Evolutionary conservation across 1,140 invertebrate species (phyloP), one percentile per base, ranked within the genome.

Genomic region (Drosophila burlai): DNA sequence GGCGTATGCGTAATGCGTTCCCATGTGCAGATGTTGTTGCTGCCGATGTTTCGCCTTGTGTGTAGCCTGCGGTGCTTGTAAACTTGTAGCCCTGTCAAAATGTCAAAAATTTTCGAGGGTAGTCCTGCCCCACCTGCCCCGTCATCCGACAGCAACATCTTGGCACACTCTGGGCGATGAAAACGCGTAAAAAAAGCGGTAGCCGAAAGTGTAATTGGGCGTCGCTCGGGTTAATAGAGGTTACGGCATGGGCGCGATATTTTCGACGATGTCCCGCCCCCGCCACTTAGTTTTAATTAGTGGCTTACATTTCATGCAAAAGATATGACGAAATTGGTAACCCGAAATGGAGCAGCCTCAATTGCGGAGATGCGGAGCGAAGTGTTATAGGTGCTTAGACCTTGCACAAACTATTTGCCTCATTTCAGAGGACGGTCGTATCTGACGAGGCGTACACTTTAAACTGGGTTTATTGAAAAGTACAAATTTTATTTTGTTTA

Each of bases 221-320:
- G 84, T 84, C 74, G 78, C 73, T 75, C 67, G 73, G 84, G 84
- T 87, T 87, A 87, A 87, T 89, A 74, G 85, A 81, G 84, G 84
- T 87, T 89, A 72, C 73, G 67, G 68, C 74, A 31, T 43, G 38
- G 38, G 69, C 67, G 68, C 68, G 69, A 73, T 73, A 72, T 61
- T 73, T 73, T 73, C 67, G 38, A 79, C 81, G 76, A 78, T 83
- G 82, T 83, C 66, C 63, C 66, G 76, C 68, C 72, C 64, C 78
- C 73, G 77, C 73, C 84, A 87, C 84, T 87, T 87, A 90, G 85
- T 87, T 87, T 87, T 87, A 87, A 89, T 87, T 87, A 87, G 84
- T 84, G 84, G 83, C 68, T 87, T 89, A 84, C 65, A 59, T 79
- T 79, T 69, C 75, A 79, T 47, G 65, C 76, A 62, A 68, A 76